phyloP scores from a whole-genome alignment of 2,113 vertebrate genomes.

The Tonatia bakeri region DNA sequence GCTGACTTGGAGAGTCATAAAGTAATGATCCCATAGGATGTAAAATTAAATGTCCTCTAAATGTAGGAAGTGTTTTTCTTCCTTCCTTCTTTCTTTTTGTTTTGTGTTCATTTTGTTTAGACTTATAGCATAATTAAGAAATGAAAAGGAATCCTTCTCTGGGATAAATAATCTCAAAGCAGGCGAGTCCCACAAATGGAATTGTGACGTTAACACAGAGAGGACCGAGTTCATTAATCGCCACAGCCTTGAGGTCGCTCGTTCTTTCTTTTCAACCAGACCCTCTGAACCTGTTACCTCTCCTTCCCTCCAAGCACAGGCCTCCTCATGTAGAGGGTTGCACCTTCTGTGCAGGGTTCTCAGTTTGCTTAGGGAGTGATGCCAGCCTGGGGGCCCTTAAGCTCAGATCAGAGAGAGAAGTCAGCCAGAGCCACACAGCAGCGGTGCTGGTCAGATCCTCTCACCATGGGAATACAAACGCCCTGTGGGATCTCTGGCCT shows the following conservation, averaged over 20 bases:
- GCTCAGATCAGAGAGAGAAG: not conserved
- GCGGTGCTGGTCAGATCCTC: not conserved
- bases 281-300: not conserved
- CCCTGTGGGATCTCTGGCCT: not conserved
- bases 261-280: not conserved
- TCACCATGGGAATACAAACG: not conserved
- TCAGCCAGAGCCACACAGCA: not conserved
- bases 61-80: not conserved
- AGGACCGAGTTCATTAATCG: not conserved
- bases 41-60: not conserved
- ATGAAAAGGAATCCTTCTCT: not conserved
- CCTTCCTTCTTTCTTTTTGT: not conserved
- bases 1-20: not conserved
- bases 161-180: not conserved
- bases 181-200: not conserved
- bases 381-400: not conserved
- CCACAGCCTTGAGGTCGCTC: not conserved
- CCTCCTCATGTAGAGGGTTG: not conserved
- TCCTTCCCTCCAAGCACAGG: not conserved
- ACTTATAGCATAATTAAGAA: not conserved
- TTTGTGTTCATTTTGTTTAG: conserved; percentile 18
- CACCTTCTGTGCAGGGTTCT: not conserved
- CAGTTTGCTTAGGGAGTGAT: not conserved
- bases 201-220: not conserved
- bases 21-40: not conserved